These are phyloP conservation scores for Podarcis lilfordi DNA, from an alignment of 2,797 vertebrate species.

Conservation along the genomic window DNA sequence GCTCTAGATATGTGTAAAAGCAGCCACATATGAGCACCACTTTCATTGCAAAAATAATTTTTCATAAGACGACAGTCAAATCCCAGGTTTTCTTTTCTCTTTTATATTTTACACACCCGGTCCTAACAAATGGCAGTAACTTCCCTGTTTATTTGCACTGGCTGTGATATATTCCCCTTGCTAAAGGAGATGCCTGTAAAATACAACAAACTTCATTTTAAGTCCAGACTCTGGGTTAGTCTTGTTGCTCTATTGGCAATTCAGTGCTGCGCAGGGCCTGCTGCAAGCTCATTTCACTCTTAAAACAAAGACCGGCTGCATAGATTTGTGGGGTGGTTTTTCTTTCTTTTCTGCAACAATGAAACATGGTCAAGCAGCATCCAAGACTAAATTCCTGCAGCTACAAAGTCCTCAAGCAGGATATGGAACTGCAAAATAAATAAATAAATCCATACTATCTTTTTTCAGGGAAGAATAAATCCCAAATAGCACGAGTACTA, in stretches of 20 bases:
- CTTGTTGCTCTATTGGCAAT: neutral
- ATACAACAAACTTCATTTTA: neutral
- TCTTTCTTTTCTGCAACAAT: constrained; percentile 12
- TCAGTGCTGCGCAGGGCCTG: neutral
- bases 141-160: neutral
- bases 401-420: neutral
- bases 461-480: neutral
- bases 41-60: constrained; percentile 35
- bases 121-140: constrained; percentile 10
- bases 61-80: constrained; percentile 18
- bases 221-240: neutral
- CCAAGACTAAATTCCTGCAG: neutral
- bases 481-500: neutral
- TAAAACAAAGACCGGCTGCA: neutral
- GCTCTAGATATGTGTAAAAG: constrained; percentile 23
- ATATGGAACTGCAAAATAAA: neutral
- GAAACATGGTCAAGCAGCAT: neutral
- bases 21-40: neutral
- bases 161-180: neutral
- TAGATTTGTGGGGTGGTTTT: neutral
- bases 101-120: constrained; percentile 15
- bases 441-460: neutral
- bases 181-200: neutral
- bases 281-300: neutral
- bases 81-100: neutral